Conservation (phyloP, 2,113 vertebrate species). For the Paraplagusia blochii region DNA sequence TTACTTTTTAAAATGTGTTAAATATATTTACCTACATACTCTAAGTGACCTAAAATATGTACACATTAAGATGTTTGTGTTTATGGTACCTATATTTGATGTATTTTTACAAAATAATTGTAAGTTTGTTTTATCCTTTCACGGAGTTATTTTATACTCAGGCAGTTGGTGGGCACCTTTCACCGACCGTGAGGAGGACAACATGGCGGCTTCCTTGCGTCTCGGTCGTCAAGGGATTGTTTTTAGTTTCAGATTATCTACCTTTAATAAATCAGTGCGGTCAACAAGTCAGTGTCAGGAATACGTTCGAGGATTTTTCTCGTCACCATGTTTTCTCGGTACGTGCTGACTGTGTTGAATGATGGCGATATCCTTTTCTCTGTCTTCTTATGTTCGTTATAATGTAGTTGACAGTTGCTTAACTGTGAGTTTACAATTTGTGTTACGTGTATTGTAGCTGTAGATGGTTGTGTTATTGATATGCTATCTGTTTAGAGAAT, state of each 20-base stretch:
- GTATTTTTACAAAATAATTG: not conserved
- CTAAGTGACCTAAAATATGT: not conserved
- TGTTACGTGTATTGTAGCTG: too few relatives aligned
- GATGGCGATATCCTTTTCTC: not conserved
- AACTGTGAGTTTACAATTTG: too few relatives aligned
- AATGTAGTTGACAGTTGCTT: not conserved
- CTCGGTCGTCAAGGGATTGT: constrained; percentile 70
- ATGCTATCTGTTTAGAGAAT: too few relatives aligned
- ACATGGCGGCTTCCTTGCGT: constrained; percentile 79
- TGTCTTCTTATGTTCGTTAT: not conserved
- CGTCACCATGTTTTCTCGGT: constrained; percentile 66
- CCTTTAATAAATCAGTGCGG: constrained; percentile 53
- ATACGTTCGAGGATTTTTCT: constrained; percentile 58
- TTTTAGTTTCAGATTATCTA: constrained; percentile 58
- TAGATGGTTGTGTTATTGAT: too few relatives aligned
- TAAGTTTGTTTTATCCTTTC: rapidly evolving
- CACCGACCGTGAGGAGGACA: constrained; percentile 54
- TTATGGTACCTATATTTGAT: too few relatives aligned
- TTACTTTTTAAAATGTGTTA: not conserved
- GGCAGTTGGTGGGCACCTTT: constrained; percentile 39
- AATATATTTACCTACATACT: not conserved
- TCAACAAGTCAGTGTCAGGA: constrained; percentile 34
- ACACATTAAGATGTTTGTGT: not conserved
- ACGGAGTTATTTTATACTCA: constrained; percentile 17
- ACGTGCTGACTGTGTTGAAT: constrained; percentile 34